Evolutionary conservation across 2,888 invertebrate species (phyloP), one percentile per base, ranked within the genome.

Genomic region (Barypeithes pellucidus): DNA sequence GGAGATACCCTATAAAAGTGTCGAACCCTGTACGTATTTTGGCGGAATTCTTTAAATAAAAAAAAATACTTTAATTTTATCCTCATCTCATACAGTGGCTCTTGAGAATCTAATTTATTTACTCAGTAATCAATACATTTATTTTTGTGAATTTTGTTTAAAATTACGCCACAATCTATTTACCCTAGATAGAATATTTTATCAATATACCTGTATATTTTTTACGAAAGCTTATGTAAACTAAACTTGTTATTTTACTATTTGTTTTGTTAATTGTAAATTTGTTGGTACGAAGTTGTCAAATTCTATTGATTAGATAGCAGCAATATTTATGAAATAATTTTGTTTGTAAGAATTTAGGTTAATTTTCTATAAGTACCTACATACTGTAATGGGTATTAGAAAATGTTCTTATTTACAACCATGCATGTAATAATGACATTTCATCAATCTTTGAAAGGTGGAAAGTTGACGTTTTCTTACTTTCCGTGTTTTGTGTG

Each of bases 261-360:
- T 57, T 57, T 57, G 36, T 57, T 57, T 57, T 33, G 9, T 57
- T 57, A 33, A 33, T 57, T 57, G 54, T 57, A 57, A 14, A n/a
- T 29, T 57, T 33, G 33, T 14, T 29, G 36, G n/a, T 33, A 57
- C 33, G 33, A 4, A 57, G 54, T 57, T 33, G 16, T 57, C 33
- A 57, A 57, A 57, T 29, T 14, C 9, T 54, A 8, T 12, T 47
- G 45, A 47, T 22, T 11, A 20, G 11, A 47, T 47, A 47, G 1
- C 20, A 39, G 1, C n/a, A 1, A 4, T 39, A 39, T 39, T 1
- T 29, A 29, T 5, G 9, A 5, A 29, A n/a, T n/a, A n/a, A n/a
- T n/a, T n/a, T n/a, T n/a, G n/a, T n/a, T n/a, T n/a, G n/a, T n/a
- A n/a, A n/a, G n/a, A n/a, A n/a, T n/a, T n/a, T n/a, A n/a, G n/a